Evolutionary conservation across 1,140 invertebrate genomes (phyloP), one percentile per base, ranked within the genome.

Genomic region (Drosophila subobscura): DNA sequence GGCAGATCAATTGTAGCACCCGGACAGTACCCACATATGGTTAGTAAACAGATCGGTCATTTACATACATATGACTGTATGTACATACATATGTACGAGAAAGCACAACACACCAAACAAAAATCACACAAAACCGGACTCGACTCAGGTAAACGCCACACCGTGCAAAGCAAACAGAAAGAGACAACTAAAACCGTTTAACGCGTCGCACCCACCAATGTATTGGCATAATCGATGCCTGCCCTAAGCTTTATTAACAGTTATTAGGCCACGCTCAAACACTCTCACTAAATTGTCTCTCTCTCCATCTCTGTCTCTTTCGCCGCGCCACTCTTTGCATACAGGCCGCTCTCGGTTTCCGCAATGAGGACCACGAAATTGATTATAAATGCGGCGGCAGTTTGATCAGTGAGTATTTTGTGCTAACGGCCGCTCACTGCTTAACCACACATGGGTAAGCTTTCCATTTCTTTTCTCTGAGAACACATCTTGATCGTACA

Each of bases 381-480:
- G 76, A 78, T 12, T 91, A 81, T 59, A 77, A 81, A 47, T 92
- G 91, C 57, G 90, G 77, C 12, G 91, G 89, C 4, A 91, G 79
- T 61, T 49, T 92, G 16, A 89, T 92, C 47, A 91, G 88, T n/a
- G 84, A 91, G 47, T 27, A 59, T n/a, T 86, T 72, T 44, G 68
- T 84, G 56, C 56, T 86, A 10, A 86, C 81, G 1, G 79, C 80
- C 7, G 81, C 81, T 22, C 81, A 86, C 54, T 86, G 81, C 16
- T 37, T 75, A 22, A 59, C 50, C 8, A 63, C 66, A 6, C 77
- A 73, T 14, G 81, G 77, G 81, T 86, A 73, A 77, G 72, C 40
- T 23, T 55, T 57, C 20, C 27, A 29, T 29, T 29, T 29, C 27
- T 29, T 29, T 29, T 29, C 27, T 29, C 27, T 5, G 27, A 29